Evolutionary conservation across 2,888 invertebrate genomes (phyloP).

Genomic region (Thysanoteuthis rhombus): DNA sequence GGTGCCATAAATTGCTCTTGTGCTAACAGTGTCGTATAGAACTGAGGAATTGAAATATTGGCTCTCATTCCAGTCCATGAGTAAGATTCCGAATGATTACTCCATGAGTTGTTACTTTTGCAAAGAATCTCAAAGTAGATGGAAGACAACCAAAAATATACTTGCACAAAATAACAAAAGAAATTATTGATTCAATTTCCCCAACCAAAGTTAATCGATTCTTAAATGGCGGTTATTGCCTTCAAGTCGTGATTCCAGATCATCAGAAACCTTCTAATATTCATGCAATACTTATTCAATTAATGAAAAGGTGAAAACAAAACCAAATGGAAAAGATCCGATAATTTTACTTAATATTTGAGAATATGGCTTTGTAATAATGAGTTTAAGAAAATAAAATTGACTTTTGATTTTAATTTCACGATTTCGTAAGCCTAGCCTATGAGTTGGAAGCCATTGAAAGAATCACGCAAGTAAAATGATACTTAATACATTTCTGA

Average conservation of each 20-base stretch:
- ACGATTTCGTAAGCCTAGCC: neutral
- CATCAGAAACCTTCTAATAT: neutral
- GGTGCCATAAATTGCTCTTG: no score
- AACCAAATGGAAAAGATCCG: neutral
- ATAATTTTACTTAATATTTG: neutral
- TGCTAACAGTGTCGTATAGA: no score
- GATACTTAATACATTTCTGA: no score
- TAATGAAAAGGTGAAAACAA: neutral
- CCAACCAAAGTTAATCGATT: neutral
- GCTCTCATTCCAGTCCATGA: neutral
- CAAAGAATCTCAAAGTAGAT: neutral
- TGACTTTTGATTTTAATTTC: neutral
- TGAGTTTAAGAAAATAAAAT: neutral
- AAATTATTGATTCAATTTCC: neutral
- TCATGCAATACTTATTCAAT: neutral
- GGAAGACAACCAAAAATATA: neutral
- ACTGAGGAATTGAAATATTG: no score
- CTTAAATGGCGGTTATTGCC: neutral
- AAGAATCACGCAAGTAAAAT: no score
- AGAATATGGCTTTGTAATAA: neutral
- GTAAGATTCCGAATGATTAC: neutral
- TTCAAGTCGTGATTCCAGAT: neutral
- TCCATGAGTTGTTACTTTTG: neutral
- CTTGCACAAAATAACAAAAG: neutral
- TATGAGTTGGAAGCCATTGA: neutral